A percentile compares a stretch with the other conserved stretches of the same genome.
Conservation (phyloP, 2,888 invertebrate species). For the Phortica magna region DNA sequence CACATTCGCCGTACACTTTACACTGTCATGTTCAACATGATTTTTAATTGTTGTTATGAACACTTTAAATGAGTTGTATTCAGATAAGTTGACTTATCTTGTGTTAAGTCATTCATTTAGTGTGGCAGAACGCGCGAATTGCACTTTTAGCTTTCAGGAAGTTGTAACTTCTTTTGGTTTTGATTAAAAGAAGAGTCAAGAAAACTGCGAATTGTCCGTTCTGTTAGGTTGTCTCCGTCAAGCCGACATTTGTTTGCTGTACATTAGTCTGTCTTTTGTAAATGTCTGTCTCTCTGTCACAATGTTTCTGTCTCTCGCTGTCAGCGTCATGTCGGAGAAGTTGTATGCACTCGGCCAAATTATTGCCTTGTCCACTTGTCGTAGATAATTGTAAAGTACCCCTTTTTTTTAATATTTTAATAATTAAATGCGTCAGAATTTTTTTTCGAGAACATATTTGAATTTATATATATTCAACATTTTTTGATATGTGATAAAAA, state of each 20-base stretch:
- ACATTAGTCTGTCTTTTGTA: neutral
- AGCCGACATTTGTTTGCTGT: constrained; percentile 29
- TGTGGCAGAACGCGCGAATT: neutral
- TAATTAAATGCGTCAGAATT: neutral
- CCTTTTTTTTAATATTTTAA: constrained; percentile 1
- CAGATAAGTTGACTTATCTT: constrained; percentile 1
- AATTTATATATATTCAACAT: too few relatives aligned
- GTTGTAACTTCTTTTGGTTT: constrained; percentile 13
- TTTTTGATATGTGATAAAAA: too few relatives aligned
- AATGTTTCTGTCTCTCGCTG: neutral
- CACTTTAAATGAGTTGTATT: neutral
- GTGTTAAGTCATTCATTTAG: constrained; percentile 13
- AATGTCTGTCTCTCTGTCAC: neutral
- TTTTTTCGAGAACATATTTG: too few relatives aligned
- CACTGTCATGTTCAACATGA: constrained; percentile 21
- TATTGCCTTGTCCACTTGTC: neutral
- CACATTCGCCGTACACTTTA: neutral
- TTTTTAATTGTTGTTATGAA: constrained; percentile 27
- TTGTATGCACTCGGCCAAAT: neutral
- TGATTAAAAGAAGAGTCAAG: neutral
- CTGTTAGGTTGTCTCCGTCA: constrained; percentile 20
- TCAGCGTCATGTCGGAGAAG: constrained; percentile 13
- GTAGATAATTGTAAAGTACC: neutral
- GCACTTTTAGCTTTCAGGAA: constrained; percentile 4
- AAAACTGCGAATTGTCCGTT: constrained; percentile 28